Percentiles rank a stretch among this genome's conserved stretches.
Conservation (phyloP, 2,888 invertebrate genomes). For the Ligdia adustata region DNA sequence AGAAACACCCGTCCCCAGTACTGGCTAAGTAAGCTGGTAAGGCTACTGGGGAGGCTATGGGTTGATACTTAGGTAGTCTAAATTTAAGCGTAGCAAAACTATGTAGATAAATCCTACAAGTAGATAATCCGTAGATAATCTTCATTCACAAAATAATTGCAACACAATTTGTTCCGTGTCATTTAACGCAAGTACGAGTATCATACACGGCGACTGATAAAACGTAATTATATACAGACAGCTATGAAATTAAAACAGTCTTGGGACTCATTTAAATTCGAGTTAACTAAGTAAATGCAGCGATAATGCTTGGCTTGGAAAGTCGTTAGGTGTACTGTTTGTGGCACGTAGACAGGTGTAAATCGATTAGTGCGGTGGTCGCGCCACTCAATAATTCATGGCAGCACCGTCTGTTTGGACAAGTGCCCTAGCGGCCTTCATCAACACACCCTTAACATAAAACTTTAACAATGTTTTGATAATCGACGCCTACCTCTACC, state of each 20-base stretch:
- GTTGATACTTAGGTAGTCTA: too few species aligned
- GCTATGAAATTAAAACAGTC: neutral
- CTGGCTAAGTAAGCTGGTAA: too few species aligned
- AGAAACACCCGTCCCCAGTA: too few species aligned
- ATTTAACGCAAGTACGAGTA: slow-evolving; percentile 3
- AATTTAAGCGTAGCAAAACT: too few species aligned
- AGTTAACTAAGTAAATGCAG: slow-evolving; percentile 19
- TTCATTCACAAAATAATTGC: too few species aligned
- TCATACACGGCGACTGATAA: neutral
- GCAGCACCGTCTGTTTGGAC: slow-evolving; percentile 76
- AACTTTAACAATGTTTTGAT: slow-evolving; percentile 82
- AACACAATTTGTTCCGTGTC: too few species aligned
- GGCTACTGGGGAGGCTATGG: too few species aligned
- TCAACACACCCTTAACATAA: slow-evolving; percentile 75
- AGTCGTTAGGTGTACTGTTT: slow-evolving; percentile 19
- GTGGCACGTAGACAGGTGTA: slow-evolving; percentile 61
- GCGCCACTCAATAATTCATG: slow-evolving; percentile 75
- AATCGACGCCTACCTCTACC: slow-evolving; percentile 63
- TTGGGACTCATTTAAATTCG: neutral
- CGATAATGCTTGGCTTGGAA: slow-evolving; percentile 12
- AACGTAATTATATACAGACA: neutral
- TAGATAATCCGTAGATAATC: too few species aligned
- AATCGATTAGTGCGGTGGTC: slow-evolving; percentile 75
- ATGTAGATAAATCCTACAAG: too few species aligned
- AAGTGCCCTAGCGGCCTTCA: slow-evolving; percentile 77